A percentile compares a stretch with the other conserved stretches of the same genome.
Evolutionary conservation across 2,797 vertebrate genomes (phyloP).

Genomic region (Notoglanidium macrostoma): DNA sequence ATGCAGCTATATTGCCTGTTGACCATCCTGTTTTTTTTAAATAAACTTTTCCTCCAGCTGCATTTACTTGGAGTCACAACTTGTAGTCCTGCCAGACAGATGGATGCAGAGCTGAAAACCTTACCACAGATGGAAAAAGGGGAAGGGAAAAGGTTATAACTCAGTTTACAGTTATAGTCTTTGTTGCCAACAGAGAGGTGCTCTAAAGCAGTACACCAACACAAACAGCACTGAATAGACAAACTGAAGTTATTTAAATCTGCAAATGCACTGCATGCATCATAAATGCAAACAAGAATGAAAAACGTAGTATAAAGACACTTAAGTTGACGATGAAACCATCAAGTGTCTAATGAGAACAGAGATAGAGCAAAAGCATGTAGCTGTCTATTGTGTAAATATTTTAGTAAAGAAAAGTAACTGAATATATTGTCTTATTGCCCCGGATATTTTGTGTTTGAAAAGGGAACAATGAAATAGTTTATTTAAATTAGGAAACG

Average conservation of each 20-base stretch:
- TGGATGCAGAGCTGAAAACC: constrained; percentile 53
- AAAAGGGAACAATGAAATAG: constrained; percentile 51
- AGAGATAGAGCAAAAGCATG: neutral
- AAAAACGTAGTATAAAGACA: neutral
- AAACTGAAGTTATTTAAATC: constrained; percentile 15
- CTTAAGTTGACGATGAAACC: neutral
- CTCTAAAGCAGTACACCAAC: constrained; percentile 37
- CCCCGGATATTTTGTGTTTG: constrained; percentile 16
- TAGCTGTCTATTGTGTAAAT: constrained; percentile 13
- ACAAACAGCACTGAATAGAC: constrained; percentile 49
- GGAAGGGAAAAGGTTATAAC: constrained; percentile 52
- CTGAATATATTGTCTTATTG: constrained; percentile 25
- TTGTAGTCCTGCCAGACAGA: constrained; percentile 61
- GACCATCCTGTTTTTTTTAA: constrained; percentile 19
- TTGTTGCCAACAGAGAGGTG: constrained; percentile 44
- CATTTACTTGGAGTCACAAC: constrained; percentile 65
- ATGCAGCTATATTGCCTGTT: neutral
- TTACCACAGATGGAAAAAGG: constrained; percentile 71
- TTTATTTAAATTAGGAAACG: neutral
- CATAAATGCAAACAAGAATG: constrained; percentile 5
- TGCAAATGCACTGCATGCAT: constrained; percentile 1
- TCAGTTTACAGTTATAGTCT: constrained; percentile 26
- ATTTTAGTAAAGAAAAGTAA: constrained; percentile 33
- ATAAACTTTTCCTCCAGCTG: constrained; percentile 59
- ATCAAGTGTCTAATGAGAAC: neutral